Evolutionary conservation across 1,140 invertebrate species (phyloP).

Genomic region (Pentalonia nigronervosa): DNA sequence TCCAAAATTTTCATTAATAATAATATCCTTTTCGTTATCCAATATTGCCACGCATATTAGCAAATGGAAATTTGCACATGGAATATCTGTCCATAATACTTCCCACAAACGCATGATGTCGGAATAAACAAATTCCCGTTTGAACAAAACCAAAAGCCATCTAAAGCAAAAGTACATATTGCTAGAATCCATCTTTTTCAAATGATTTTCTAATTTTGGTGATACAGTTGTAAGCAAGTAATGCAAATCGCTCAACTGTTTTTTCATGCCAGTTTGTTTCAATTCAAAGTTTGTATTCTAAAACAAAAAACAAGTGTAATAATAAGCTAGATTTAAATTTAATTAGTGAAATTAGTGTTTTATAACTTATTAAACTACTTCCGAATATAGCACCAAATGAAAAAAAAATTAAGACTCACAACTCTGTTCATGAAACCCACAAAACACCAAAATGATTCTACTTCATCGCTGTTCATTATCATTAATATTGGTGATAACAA

Average conservation of each 20-base stretch:
- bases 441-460: slow-evolving; percentile 99
- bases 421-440: slow-evolving; percentile 97
- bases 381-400: no score
- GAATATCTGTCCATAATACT: slow-evolving; percentile 84
- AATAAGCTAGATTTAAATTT: background rate
- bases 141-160: slow-evolving; percentile 85
- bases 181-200: slow-evolving; percentile 89
- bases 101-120: slow-evolving; percentile 75
- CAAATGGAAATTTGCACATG: slow-evolving; percentile 93
- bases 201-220: slow-evolving; percentile 84
- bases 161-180: slow-evolving; percentile 99
- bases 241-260: slow-evolving; percentile 85
- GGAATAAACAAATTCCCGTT: slow-evolving; percentile 77
- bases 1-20: slow-evolving; percentile 90
- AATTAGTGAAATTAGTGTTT: background rate
- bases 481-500: slow-evolving; percentile 91
- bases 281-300: slow-evolving; percentile 95
- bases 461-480: slow-evolving; percentile 85
- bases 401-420: no score
- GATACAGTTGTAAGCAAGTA: slow-evolving; percentile 82
- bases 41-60: slow-evolving; percentile 90
- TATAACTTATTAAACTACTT: no score
- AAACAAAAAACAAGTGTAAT: slow-evolving; percentile 61
- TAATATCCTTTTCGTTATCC: slow-evolving; percentile 81
- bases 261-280: slow-evolving; percentile 96